Conservation (phyloP, 2,888 invertebrate species). For the Willowsia nigromaculata region DNA sequence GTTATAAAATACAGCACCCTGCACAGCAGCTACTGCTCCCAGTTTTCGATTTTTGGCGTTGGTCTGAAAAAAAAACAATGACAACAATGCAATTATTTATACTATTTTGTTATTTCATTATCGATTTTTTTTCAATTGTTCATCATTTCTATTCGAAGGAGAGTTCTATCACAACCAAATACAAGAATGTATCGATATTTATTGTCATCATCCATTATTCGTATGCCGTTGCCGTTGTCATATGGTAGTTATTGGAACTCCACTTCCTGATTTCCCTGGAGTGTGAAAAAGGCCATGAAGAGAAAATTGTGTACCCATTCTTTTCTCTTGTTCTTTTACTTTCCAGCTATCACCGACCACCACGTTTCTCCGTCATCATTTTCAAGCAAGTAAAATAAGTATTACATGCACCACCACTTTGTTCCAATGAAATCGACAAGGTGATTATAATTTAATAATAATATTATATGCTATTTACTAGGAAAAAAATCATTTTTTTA, state of each 20-base stretch:
- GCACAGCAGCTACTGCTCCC: slow-evolving; percentile 97
- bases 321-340: too few relatives aligned
- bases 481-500: neutral
- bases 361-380: neutral
- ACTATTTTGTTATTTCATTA: neutral
- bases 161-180: too few relatives aligned
- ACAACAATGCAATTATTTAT: neutral
- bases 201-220: neutral
- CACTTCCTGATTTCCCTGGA: neutral
- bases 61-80: slow-evolving; percentile 85
- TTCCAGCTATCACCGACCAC: neutral
- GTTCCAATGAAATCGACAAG: neutral
- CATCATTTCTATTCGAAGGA: neutral
- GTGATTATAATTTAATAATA: neutral
- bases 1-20: slow-evolving; percentile 96
- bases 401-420: too few relatives aligned
- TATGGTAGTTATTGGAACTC: neutral
- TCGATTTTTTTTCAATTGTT: neutral
- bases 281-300: neutral
- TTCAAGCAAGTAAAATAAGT: too few relatives aligned
- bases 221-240: neutral
- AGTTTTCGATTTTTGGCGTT: slow-evolving; percentile 97
- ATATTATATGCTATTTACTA: neutral
- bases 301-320: neutral
- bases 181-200: neutral